Percentiles rank a stretch among this genome's conserved stretches.
Evolutionary conservation across 2,888 invertebrate genomes (phyloP).

Genomic region (Blastobasis lacticolella): DNA sequence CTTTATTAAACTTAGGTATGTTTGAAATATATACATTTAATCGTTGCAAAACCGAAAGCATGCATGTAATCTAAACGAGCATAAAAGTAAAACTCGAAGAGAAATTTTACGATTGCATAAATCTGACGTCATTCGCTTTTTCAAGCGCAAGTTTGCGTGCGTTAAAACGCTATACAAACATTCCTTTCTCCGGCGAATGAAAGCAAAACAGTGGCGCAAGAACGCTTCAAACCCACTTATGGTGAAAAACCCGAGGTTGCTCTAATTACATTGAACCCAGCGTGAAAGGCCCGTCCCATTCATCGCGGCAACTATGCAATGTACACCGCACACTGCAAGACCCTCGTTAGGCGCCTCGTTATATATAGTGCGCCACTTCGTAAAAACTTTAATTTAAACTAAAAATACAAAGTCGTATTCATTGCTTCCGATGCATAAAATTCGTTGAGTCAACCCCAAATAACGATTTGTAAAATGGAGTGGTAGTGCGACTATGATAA

Average conservation of each 20-base stretch:
- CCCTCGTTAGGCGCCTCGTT: conserved; percentile 14
- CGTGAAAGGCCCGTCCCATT: conserved; percentile 52
- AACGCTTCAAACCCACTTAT: conserved; percentile 52
- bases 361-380: too few species aligned
- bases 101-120: too few species aligned
- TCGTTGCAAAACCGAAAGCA: not conserved
- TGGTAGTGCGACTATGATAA: too few species aligned
- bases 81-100: too few species aligned
- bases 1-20: too few species aligned
- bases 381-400: too few species aligned
- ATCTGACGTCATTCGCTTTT: not conserved
- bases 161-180: conserved; percentile 17
- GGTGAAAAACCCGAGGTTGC: conserved; percentile 49
- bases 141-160: conserved; percentile 1
- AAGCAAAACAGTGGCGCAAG: conserved; percentile 33
- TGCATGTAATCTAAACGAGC: not conserved
- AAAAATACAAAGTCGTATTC: too few species aligned
- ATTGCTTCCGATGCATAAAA: too few species aligned
- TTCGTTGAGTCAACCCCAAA: too few species aligned
- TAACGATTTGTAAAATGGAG: too few species aligned
- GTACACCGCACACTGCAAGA: conserved; percentile 16
- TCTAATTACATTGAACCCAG: conserved; percentile 64
- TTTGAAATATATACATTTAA: not conserved
- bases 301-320: conserved; percentile 39
- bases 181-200: conserved; percentile 16